These are phyloP conservation scores for Ctenodactylus gundi DNA, from an alignment of 2,113 vertebrate species.

Conservation along the genomic window DNA sequence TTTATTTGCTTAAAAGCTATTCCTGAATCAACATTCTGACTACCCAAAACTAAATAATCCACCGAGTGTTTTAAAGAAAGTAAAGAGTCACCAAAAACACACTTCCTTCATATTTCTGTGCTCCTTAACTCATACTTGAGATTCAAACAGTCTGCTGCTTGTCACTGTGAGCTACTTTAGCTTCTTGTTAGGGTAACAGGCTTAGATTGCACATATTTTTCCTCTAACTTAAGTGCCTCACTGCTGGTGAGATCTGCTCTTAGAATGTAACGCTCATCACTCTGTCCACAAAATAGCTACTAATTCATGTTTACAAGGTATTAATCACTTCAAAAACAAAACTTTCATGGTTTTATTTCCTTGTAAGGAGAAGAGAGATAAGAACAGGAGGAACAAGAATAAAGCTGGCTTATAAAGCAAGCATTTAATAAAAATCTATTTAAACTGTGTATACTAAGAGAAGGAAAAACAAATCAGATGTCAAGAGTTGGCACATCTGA, in stretches of 20 bases:
- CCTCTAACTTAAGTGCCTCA: constrained; percentile 42
- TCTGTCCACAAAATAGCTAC: constrained; percentile 45
- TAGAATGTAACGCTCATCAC: constrained; percentile 54
- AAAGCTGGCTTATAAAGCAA: constrained; percentile 34
- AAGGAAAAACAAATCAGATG: not conserved
- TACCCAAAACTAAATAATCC: constrained; percentile 11
- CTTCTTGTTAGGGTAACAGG: not conserved
- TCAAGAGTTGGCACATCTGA: not conserved
- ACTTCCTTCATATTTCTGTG: not conserved
- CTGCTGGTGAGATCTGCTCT: not conserved
- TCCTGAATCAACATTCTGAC: constrained; percentile 12
- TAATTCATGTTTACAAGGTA: constrained; percentile 56
- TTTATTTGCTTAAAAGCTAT: constrained; percentile 37
- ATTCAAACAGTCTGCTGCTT: not conserved
- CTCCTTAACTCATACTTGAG: not conserved
- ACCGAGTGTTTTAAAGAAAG: not conserved
- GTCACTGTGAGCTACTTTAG: not conserved
- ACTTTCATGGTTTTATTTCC: not conserved
- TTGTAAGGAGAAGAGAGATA: constrained; percentile 36
- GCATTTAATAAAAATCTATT: not conserved
- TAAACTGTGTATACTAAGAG: constrained; percentile 18
- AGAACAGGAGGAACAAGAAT: constrained; percentile 27
- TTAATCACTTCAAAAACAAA: constrained; percentile 65
- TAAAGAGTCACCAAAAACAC: not conserved
- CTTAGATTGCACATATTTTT: constrained; percentile 18